phyloP scores from a whole-genome alignment of 2,888 invertebrate genomes.

The Ormyrus thymus region DNA sequence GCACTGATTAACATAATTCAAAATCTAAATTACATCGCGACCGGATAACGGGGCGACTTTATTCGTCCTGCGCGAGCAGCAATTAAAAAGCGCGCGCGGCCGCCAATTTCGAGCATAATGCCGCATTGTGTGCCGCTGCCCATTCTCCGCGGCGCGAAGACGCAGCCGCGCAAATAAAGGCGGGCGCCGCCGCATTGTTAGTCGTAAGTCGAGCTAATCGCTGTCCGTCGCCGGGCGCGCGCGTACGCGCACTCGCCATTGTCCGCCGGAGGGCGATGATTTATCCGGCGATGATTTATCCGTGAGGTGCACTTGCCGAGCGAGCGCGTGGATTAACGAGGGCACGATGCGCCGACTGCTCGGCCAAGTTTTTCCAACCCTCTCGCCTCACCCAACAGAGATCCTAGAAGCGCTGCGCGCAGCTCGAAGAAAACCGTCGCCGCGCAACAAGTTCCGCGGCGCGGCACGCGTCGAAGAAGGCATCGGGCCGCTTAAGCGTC shows the following conservation, averaged over 20 bases:
- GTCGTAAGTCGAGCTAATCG: slow-evolving; percentile 52
- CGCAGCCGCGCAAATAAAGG: neutral
- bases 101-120: neutral
- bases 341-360: too few relatives aligned
- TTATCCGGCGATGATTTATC: slow-evolving; percentile 45
- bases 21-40: too few relatives aligned
- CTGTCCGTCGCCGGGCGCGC: slow-evolving; percentile 4
- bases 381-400: too few relatives aligned
- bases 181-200: slow-evolving; percentile 32
- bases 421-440: neutral
- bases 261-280: slow-evolving; percentile 4
- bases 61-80: neutral
- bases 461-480: neutral
- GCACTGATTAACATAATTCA: too few relatives aligned
- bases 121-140: neutral
- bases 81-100: neutral
- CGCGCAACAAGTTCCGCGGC: slow-evolving; percentile 14
- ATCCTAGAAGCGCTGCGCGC: too few relatives aligned
- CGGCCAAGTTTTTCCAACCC: too few relatives aligned
- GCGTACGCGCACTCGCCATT: neutral
- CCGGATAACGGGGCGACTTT: too few relatives aligned
- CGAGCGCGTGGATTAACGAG: neutral
- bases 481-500: neutral
- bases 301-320: slow-evolving; percentile 24
- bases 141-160: neutral